A percentile compares a stretch with the other conserved stretches of the same genome.
These are phyloP conservation scores for Drosophila flavopinicola DNA, from an alignment of 2,888 invertebrate genomes.

Conservation along the genomic window DNA sequence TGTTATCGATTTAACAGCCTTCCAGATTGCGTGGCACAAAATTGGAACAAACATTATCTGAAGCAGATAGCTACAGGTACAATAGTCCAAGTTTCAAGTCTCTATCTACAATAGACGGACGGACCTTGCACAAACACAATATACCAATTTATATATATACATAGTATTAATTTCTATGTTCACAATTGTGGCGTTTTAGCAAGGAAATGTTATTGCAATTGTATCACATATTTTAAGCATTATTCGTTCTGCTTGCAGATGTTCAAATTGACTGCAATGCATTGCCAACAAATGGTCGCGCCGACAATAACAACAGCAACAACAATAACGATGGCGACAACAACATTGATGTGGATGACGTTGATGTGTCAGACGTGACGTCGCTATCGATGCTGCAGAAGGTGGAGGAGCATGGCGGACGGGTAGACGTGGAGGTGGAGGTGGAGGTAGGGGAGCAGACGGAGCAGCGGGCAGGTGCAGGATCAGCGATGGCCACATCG, in stretches of 20 bases:
- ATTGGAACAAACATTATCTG: no score
- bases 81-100: no score
- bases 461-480: conserved; percentile 33
- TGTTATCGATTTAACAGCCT: no score
- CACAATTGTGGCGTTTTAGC: no score
- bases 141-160: no score
- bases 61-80: no score
- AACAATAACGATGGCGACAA: conserved; percentile 11
- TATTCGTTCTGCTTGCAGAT: conserved; percentile 44
- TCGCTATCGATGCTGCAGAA: conserved; percentile 21
- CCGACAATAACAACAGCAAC: conserved; percentile 40
- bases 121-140: no score
- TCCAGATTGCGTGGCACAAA: no score
- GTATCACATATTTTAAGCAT: background rate
- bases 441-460: background rate
- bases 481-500: conserved; percentile 5
- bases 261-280: conserved; percentile 72
- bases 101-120: no score
- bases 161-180: no score
- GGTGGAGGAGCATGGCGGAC: background rate
- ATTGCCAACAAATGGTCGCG: conserved; percentile 62
- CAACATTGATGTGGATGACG: conserved; percentile 17
- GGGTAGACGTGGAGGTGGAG: background rate
- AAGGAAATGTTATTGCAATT: background rate
- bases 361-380: conserved; percentile 61